These are phyloP conservation scores for Gymnoscopelus microlampas DNA, from an alignment of 2,797 vertebrate species.

Conservation along the genomic window DNA sequence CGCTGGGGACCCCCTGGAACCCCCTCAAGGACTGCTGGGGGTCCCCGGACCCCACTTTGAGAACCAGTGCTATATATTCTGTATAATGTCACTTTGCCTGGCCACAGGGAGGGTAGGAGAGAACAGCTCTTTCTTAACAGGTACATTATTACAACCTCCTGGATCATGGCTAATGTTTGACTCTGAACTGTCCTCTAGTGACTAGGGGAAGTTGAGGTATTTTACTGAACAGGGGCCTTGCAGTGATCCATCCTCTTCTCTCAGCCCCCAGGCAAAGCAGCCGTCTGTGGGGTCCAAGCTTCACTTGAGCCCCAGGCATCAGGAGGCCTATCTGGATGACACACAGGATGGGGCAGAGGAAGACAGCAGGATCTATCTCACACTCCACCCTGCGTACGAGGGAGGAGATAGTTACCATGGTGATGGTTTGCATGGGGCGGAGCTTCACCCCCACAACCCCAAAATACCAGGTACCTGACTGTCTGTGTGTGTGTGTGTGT, in stretches of 20 bases:
- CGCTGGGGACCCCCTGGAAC: no score
- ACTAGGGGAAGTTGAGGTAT: no score
- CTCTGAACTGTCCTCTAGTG: neutral
- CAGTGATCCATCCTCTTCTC: slow-evolving; percentile 42
- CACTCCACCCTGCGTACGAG: slow-evolving; percentile 61
- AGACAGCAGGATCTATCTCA: slow-evolving; percentile 44
- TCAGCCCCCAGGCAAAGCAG: slow-evolving; percentile 56
- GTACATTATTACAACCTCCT: neutral
- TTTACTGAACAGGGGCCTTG: neutral
- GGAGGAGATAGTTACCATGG: slow-evolving; percentile 48
- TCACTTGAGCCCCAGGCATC: slow-evolving; percentile 71
- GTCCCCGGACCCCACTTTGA: no score
- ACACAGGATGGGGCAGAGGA: slow-evolving; percentile 47
- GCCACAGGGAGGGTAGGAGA: neutral
- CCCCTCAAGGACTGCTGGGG: no score
- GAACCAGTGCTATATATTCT: no score
- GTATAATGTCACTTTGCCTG: no score
- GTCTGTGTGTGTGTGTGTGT: slow-evolving; percentile 18
- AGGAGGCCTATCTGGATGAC: slow-evolving; percentile 80
- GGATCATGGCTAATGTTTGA: neutral
- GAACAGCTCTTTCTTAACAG: neutral
- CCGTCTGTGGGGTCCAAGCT: slow-evolving; percentile 55
- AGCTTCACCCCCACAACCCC: slow-evolving; percentile 25
- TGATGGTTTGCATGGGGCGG: slow-evolving; percentile 10
- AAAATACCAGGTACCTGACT: slow-evolving; percentile 33